Evolutionary conservation across 2,797 vertebrate genomes (phyloP).

Genomic region (Trichosurus vulpecula): DNA sequence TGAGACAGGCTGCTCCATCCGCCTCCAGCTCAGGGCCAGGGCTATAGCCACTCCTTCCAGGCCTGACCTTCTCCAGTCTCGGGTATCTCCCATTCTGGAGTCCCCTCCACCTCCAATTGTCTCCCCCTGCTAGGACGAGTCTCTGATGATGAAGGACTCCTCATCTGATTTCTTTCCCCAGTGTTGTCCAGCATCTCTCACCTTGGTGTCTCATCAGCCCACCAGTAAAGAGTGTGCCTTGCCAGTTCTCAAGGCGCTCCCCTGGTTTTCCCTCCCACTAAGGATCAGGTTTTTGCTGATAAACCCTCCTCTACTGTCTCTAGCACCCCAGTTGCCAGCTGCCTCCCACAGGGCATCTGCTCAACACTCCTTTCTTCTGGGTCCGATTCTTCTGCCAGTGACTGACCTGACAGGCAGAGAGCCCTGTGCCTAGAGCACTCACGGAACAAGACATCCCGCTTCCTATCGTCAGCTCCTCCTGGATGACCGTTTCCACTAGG

Average conservation of each 20-base stretch:
- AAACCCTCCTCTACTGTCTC: background rate
- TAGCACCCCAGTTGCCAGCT: background rate
- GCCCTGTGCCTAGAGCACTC: background rate
- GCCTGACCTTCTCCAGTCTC: no score
- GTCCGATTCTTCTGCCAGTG: background rate
- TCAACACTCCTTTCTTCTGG: background rate
- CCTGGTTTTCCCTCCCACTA: background rate
- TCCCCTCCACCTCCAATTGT: no score
- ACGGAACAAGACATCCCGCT: background rate
- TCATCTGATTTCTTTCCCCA: background rate
- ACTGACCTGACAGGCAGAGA: no score
- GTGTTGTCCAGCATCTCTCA: background rate
- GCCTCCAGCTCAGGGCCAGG: background rate
- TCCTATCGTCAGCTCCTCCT: background rate
- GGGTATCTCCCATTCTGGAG: no score
- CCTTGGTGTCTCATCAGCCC: no score
- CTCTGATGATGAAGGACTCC: background rate
- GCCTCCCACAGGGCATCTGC: background rate
- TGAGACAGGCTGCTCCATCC: background rate
- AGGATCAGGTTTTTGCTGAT: background rate
- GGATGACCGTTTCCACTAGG: background rate
- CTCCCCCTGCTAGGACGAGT: fast-evolving
- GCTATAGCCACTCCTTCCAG: no score
- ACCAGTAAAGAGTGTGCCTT: background rate
- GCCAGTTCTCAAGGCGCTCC: background rate